Conservation (phyloP, 2,888 invertebrate species). For the Panopea generosa region DNA sequence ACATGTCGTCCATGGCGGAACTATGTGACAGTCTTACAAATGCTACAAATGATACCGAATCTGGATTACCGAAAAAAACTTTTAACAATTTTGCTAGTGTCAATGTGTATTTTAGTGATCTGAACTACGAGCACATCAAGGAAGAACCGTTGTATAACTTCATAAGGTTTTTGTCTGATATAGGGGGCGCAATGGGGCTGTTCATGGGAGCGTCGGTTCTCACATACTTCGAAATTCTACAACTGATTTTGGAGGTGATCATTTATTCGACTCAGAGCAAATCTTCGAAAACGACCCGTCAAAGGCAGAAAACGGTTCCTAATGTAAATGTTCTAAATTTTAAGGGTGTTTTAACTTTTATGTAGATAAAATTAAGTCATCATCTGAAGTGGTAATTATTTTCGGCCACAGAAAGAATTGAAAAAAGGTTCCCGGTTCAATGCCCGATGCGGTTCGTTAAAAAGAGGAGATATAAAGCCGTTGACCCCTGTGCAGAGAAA, state of each 20-base stretch:
- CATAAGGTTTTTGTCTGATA: slow-evolving; percentile 61
- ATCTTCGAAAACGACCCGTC: neutral
- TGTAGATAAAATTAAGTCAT: no score
- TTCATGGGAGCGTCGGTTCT: slow-evolving; percentile 63
- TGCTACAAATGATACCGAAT: neutral
- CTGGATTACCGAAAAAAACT: neutral
- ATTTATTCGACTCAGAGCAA: slow-evolving; percentile 20
- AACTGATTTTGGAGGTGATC: slow-evolving; percentile 53
- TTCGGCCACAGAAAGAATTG: no score
- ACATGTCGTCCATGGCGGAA: slow-evolving; percentile 9
- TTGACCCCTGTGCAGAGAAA: no score
- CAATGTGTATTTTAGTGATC: slow-evolving; percentile 28
- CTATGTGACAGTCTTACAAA: neutral
- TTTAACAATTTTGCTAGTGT: slow-evolving; percentile 18
- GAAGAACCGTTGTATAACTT: slow-evolving; percentile 26
- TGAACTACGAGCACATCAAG: slow-evolving; percentile 14
- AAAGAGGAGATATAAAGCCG: no score
- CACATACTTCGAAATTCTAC: slow-evolving; percentile 59
- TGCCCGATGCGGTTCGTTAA: no score
- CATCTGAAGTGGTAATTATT: no score
- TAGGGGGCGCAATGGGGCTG: slow-evolving; percentile 64
- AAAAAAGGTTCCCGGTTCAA: no score
- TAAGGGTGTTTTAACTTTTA: no score
- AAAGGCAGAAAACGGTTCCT: no score
- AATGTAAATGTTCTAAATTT: no score